Evolutionary conservation across 2,888 invertebrate genomes (phyloP), one percentile per base, ranked within the genome.

Genomic region (Labia minor): DNA sequence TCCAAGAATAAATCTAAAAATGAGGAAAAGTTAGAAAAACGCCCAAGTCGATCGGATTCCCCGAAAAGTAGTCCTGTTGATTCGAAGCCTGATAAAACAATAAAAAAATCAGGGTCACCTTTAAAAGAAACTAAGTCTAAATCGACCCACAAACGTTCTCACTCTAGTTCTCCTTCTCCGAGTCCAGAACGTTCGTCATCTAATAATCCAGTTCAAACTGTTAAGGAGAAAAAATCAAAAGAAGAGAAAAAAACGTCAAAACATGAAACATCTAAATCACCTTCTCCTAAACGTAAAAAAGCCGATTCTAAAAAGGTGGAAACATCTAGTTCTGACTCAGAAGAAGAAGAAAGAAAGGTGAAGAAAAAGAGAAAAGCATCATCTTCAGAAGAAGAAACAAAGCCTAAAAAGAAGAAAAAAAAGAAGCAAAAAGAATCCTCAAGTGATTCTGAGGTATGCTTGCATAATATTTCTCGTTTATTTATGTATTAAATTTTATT

Each of bases 241-340:
- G 70, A 63, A 67, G 70, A 69, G 71, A 70, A 63, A 68, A 68
- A 71, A 70, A 68, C 70, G 69, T 69, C 21, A 33, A 49, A 49
- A 14, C 65, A 64, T 14, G 63, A 63, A 10, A 66, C 66, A 61
- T 69, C 69, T 19, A 65, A 49, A 19, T 69, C 69, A 18, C 66
- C 68, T 18, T 67, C 69, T 16, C 69, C 67, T 2, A 67, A 64
- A 37, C 67, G 70, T 33, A 68, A 65, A 26, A 69, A 68, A 37
- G 14, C 26, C 16, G 37, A 65, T 19, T 37, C 19, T 49, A 74
- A 74, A 67, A 83, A 83, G 73, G 82, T 81, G 74, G 81, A 79
- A 69, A 77, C 76, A 20, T 77, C 79, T 8, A 84, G 83, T 72
- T 78, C 81, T 6, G 81, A 81, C 66, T 82, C 83, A 1, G 85